Conservation (phyloP, 2,888 invertebrate species). For the Eupithecia pulchellata region DNA sequence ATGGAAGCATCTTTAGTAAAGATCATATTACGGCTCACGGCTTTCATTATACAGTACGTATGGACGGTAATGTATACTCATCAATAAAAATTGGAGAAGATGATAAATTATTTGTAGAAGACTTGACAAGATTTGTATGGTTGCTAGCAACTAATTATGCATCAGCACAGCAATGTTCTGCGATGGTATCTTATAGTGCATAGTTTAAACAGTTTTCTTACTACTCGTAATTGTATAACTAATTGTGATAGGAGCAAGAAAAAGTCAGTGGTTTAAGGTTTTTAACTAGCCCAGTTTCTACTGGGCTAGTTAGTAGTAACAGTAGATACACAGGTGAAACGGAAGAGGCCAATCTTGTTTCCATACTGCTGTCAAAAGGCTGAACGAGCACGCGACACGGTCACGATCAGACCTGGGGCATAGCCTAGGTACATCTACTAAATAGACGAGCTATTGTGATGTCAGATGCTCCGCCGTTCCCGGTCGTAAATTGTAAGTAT, state of each 20-base stretch:
- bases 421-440: conserved; percentile 48
- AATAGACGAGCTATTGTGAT: conserved; percentile 74
- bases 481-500: conserved; percentile 57
- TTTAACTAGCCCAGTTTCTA: conserved; percentile 1
- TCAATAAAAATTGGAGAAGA: background rate
- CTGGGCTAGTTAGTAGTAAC: background rate
- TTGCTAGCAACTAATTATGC: background rate
- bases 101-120: background rate
- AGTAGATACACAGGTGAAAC: conserved; percentile 27
- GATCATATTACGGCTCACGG: background rate
- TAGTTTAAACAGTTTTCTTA: background rate
- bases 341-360: conserved; percentile 25
- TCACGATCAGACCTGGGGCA: conserved; percentile 50
- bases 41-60: background rate
- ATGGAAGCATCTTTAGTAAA: background rate
- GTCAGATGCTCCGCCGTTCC: conserved; percentile 61
- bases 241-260: background rate
- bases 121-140: too few species aligned
- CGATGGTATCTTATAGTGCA: too few species aligned
- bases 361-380: conserved; percentile 29
- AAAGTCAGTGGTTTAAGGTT: conserved; percentile 4
- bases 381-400: conserved; percentile 51
- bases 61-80: too few species aligned
- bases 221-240: too few species aligned
- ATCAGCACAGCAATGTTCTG: too few species aligned